These are phyloP conservation scores for Seriola aureovittata DNA, from an alignment of 2,113 vertebrate species.

Conservation along the genomic window DNA sequence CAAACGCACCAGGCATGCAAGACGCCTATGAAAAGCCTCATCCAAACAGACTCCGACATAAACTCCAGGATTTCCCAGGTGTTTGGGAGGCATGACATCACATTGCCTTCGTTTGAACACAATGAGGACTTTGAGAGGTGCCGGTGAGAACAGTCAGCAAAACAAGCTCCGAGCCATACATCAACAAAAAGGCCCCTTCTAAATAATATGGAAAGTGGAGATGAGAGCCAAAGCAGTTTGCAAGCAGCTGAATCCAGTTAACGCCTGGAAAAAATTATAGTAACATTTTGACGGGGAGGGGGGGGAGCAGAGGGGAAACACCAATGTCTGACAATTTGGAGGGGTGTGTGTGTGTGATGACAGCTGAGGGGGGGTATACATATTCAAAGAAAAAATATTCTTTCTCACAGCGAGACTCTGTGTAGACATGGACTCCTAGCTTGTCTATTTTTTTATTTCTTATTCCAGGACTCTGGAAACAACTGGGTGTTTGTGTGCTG, in stretches of 20 bases:
- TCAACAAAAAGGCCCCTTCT: constrained; percentile 74
- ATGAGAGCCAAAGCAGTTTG: constrained; percentile 83
- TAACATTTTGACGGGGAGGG: constrained; percentile 55
- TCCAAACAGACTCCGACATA: constrained; percentile 69
- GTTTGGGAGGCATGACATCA: constrained; percentile 89
- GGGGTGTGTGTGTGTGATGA: constrained; percentile 49
- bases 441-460: constrained; percentile 59
- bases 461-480: constrained; percentile 63
- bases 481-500: constrained; percentile 77
- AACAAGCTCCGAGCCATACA: constrained; percentile 64
- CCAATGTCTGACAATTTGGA: constrained; percentile 67
- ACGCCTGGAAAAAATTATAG: constrained; percentile 86
- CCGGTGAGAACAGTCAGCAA: constrained; percentile 64
- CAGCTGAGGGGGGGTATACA: constrained; percentile 65
- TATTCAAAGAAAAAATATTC: constrained; percentile 71
- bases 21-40: constrained; percentile 47
- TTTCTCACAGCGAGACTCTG: constrained; percentile 64
- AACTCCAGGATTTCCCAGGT: constrained; percentile 79
- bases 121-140: constrained; percentile 87
- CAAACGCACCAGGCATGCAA: constrained; percentile 32
- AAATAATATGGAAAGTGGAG: constrained; percentile 78
- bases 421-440: constrained; percentile 40
- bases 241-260: constrained; percentile 84
- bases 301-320: constrained; percentile 23
- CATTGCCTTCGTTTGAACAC: constrained; percentile 67